Evolutionary conservation across 2,113 vertebrate species (phyloP), one percentile per base, ranked within the genome.

Genomic region (Elachura formosa): DNA sequence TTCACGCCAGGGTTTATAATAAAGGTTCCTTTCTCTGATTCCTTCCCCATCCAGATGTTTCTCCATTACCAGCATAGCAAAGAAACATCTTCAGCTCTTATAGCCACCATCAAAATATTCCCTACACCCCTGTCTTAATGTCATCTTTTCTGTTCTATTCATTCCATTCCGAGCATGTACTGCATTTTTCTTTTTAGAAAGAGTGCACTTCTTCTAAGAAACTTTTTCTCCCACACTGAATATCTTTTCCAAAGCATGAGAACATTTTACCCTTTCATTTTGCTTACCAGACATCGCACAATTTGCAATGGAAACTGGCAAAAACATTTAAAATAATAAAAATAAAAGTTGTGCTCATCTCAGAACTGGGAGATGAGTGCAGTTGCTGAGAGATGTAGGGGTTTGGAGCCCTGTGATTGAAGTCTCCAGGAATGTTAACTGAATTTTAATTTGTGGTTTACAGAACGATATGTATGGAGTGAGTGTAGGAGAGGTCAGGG

Each of bases 201-300:
- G 66, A 51, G 34, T 23, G 56, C 73, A 95, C 87, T 92, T 77
- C 90, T 96, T 95, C 85, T 93, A 93, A 94, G 90, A 95, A 86
- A 82, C 48, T 87, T 96, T 88, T 96, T 96, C 92, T 97, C 91
- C 94, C 97, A 88, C 77, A 92, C 90, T 91, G 92, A 91, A 56
- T 90, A 91, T 91, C 95, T 90, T 85, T 97, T 78, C 89, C 45
- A 67, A 95, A 95, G 84, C 92, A 59, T 94, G 93, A 97, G 97
- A 98, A 97, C 89, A 96, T 98, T 96, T 89, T 95, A 94, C 75
- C 84, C 95, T 97, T 97, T 98, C 92, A 96, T 97, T 96, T 89
- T 95, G 94, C 96, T 97, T 96, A 97, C 97, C 97, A 97, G 97
- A 96, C 96, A 38, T 58, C 34, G 75, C 96, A 94, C 81, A 93